Conservation (phyloP, 2,797 vertebrate species). For the Chromobotia macracanthus region DNA sequence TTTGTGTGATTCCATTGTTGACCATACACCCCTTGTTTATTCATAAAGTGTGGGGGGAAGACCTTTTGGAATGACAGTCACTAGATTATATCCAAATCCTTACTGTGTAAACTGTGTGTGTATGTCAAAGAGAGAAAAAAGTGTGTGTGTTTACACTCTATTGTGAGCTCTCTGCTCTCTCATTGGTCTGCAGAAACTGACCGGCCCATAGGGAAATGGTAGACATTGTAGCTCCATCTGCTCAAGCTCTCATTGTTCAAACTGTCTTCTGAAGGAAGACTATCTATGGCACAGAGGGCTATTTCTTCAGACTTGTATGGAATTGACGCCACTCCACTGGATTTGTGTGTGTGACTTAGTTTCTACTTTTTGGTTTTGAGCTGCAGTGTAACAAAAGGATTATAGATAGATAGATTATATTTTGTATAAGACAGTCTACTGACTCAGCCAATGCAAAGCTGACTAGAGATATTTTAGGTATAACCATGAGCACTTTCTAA, state of each 20-base stretch:
- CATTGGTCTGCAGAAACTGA: constrained; percentile 70
- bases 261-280: constrained; percentile 59
- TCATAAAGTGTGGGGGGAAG: constrained; percentile 75
- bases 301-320: constrained; percentile 29
- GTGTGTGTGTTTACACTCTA: constrained; percentile 53
- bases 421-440: constrained; percentile 34
- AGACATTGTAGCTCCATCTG: constrained; percentile 81
- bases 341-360: constrained; percentile 14
- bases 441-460: constrained; percentile 26
- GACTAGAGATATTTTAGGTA: constrained; percentile 30
- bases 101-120: constrained; percentile 44
- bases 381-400: constrained; percentile 14
- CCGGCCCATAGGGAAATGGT: constrained; percentile 66
- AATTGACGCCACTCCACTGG: constrained; percentile 35
- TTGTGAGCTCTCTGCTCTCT: constrained; percentile 60
- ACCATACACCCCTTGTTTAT: constrained; percentile 73
- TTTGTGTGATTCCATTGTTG: constrained; percentile 77
- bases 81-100: constrained; percentile 57
- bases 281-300: constrained; percentile 43
- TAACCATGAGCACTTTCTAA: constrained; percentile 35
- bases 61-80: constrained; percentile 65
- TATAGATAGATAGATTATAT: constrained; percentile 1
- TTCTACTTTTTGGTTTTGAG: constrained; percentile 22
- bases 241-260: constrained; percentile 76
- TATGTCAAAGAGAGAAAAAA: constrained; percentile 18